These are phyloP conservation scores for Rosalia funebris DNA, from an alignment of 2,888 invertebrate genomes.

Conservation along the genomic window DNA sequence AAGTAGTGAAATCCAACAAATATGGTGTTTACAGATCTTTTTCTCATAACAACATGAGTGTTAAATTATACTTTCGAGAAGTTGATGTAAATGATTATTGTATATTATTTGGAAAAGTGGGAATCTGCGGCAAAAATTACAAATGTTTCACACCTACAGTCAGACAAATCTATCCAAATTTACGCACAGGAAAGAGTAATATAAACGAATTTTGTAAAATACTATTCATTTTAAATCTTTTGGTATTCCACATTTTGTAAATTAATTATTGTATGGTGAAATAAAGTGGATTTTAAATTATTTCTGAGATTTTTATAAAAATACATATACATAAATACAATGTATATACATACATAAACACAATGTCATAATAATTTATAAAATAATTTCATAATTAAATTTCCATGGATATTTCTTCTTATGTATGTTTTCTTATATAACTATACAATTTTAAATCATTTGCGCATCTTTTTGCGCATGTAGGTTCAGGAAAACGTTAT, in stretches of 20 bases:
- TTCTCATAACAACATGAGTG: conserved; percentile 33
- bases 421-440: too few species aligned
- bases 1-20: conserved; percentile 3
- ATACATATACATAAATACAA: not conserved
- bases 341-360: too few species aligned
- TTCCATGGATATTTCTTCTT: too few species aligned
- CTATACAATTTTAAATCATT: too few species aligned
- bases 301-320: not conserved
- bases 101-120: conserved; percentile 43
- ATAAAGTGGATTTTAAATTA: not conserved
- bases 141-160: not conserved
- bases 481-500: too few species aligned
- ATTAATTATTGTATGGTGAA: too few species aligned
- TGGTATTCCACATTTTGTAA: too few species aligned
- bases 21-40: conserved; percentile 33
- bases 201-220: not conserved
- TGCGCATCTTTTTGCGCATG: too few species aligned
- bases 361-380: too few species aligned
- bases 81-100: conserved; percentile 39
- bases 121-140: conserved; percentile 34
- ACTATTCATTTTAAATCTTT: not conserved
- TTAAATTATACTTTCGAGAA: conserved; percentile 39
- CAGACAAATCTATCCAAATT: conserved; percentile 10
- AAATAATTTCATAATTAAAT: too few species aligned
- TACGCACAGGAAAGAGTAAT: not conserved